Conservation (phyloP, 2,888 invertebrate species). For the Resseliella maxima region DNA sequence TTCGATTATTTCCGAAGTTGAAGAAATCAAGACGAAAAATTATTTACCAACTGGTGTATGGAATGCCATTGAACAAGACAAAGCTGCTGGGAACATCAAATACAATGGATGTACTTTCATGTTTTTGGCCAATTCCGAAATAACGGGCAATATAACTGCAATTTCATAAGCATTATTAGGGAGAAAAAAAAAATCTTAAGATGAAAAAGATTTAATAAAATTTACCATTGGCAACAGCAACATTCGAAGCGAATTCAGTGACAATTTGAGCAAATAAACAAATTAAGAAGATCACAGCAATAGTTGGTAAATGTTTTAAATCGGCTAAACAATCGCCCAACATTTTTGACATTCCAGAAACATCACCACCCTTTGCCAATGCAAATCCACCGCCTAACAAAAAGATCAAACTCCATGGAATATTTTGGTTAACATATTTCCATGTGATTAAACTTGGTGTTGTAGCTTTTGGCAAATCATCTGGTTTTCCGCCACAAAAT, state of each 20-base stretch:
- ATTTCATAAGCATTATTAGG: not conserved
- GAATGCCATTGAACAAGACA: constrained; percentile 92
- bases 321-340: constrained; percentile 79
- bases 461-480: constrained; percentile 70
- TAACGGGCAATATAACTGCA: constrained; percentile 77
- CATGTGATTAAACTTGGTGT: constrained; percentile 83
- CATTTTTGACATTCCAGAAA: constrained; percentile 80
- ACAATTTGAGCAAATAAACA: constrained; percentile 80
- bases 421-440: constrained; percentile 84
- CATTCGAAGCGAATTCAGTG: constrained; percentile 92
- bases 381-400: constrained; percentile 90
- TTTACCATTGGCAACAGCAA: constrained; percentile 83
- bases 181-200: not conserved
- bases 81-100: constrained; percentile 88
- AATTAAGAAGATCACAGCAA: constrained; percentile 77
- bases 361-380: constrained; percentile 85
- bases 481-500: constrained; percentile 70
- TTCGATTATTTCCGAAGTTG: too few relatives aligned
- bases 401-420: constrained; percentile 91
- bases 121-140: constrained; percentile 80
- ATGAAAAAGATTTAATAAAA: constrained; percentile 63
- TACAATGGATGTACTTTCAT: constrained; percentile 85
- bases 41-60: constrained; percentile 88
- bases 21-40: not conserved
- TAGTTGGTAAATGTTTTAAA: constrained; percentile 73